Evolutionary conservation across 2,888 invertebrate species (phyloP), one percentile per base, ranked within the genome.

Genomic region (Drosophila nr. fundita): DNA sequence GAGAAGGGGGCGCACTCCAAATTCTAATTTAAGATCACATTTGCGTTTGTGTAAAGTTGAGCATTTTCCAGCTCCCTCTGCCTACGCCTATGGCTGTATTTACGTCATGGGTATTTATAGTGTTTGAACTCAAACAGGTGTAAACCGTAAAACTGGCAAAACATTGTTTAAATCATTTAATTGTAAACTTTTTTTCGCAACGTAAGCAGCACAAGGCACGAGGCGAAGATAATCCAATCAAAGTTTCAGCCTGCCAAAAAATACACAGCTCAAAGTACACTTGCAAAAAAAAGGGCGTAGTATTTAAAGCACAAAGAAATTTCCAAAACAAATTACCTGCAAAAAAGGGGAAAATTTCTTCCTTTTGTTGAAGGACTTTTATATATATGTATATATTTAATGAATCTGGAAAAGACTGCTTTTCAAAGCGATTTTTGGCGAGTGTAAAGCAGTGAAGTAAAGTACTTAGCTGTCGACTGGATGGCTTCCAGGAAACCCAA

Each of bases 131-230:
- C 91, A 79, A 91, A 87, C 87, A 87, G 87, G 87, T 87, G 87
- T 90, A 87, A 87, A 74, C 74, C 83, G 90, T 87, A 90, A 87
- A 89, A 87, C 67, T 73, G 74, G 73, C 73, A 79, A 90, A 88
- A 91, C 88, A 90, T 78, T 87, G 89, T 80, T 87, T 88, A 90
- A 91, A 87, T 87, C 87, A 90, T 91, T 87, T 85, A 72, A 90
- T 87, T 87, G 90, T 90, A 87, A 87, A 80, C 86, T 86, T 73
- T 78, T 55, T 36, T 55, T 55, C 54, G 80, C 78, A 78, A 65
- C 80, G 62, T 52, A 69, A 83, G 66, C 57, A 73, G 70, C 81
- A 68, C 77, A 64, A 80, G 68, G 72, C 52, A 50, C 5, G 27
- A 45, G 68, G 52, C 67, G 8, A 45, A 42, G 49, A 53, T 62